Evolutionary conservation across 2,797 vertebrate genomes (phyloP).

Genomic region (Anas flavirostris): DNA sequence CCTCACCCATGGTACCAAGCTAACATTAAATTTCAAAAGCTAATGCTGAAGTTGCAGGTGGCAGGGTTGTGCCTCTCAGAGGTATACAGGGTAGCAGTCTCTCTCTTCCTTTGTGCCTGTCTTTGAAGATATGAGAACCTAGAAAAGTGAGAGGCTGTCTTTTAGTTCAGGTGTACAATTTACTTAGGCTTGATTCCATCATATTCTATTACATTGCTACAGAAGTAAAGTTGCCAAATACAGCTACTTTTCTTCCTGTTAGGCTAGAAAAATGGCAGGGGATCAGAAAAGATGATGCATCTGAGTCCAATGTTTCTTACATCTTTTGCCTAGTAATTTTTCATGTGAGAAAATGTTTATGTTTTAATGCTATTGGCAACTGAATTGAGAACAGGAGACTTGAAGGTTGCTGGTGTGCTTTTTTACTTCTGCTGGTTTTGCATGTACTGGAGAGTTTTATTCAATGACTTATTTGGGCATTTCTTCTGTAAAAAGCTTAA

Average conservation of each 20-base stretch:
- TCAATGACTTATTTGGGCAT: neutral
- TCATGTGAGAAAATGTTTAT: neutral
- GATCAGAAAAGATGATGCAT: neutral
- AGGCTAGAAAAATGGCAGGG: neutral
- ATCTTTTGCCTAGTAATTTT: neutral
- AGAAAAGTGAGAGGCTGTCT: neutral
- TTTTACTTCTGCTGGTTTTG: neutral
- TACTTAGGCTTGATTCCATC: neutral
- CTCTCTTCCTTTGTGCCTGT: neutral
- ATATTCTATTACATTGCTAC: neutral
- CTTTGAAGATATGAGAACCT: neutral
- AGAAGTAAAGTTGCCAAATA: neutral
- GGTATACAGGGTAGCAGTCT: neutral
- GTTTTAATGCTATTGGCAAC: neutral
- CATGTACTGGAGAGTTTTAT: neutral
- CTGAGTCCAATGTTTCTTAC: neutral
- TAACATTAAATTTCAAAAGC: neutral
- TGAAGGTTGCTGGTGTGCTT: neutral
- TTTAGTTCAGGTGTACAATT: neutral
- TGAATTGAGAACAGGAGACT: neutral
- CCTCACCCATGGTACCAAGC: neutral
- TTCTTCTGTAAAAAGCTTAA: neutral
- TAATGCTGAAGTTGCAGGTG: neutral
- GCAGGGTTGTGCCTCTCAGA: neutral
- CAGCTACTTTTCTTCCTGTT: neutral